Conservation (phyloP, 2,113 vertebrate species). For the Bucco capensis region DNA sequence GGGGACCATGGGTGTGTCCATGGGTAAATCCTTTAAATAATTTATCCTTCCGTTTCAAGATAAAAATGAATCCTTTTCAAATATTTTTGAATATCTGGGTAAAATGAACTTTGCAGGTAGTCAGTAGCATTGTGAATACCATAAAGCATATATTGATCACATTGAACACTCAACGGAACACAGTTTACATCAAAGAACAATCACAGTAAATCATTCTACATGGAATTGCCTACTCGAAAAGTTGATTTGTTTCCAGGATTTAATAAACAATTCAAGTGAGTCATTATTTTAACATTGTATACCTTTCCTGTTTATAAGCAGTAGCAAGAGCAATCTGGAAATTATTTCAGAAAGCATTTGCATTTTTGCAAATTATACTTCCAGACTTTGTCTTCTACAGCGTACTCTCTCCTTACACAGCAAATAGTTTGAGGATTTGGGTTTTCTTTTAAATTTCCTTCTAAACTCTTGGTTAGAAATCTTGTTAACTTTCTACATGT, state of each 20-base stretch:
- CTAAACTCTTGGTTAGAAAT: neutral
- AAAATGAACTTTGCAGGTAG: neutral
- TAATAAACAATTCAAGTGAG: conserved; percentile 50
- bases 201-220: conserved; percentile 6
- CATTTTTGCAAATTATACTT: neutral
- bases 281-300: conserved; percentile 52
- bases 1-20: neutral
- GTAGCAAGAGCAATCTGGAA: neutral
- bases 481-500: neutral
- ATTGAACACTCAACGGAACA: neutral
- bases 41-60: neutral
- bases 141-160: neutral
- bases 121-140: neutral
- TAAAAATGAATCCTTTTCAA: neutral
- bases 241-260: conserved; percentile 36
- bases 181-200: conserved; percentile 9
- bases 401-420: neutral
- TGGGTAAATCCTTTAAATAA: neutral
- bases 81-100: neutral
- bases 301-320: conserved; percentile 64
- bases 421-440: neutral
- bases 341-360: conserved; percentile 43
- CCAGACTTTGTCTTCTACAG: neutral
- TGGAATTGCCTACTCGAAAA: neutral
- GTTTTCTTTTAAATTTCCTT: neutral